A percentile compares a stretch with the other conserved stretches of the same genome.
These are phyloP conservation scores for Cettia cetti DNA, from an alignment of 2,113 vertebrate species.

Conservation along the genomic window DNA sequence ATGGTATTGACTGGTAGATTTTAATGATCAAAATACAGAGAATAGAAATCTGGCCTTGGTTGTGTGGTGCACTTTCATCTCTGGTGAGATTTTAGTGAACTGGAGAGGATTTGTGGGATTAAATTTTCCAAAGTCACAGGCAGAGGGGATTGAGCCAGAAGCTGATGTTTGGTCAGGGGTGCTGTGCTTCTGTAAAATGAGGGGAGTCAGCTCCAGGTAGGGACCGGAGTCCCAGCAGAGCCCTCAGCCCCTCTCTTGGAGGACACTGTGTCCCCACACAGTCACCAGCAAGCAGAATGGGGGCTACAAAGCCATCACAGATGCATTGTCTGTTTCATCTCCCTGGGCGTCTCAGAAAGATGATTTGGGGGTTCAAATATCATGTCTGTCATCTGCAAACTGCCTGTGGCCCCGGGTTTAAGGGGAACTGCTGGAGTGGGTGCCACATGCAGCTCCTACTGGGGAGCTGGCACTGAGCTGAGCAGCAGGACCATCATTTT, in stretches of 20 bases:
- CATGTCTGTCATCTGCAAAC: rapidly evolving
- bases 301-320: background rate
- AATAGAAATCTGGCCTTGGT: background rate
- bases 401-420: rapidly evolving
- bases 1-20: background rate
- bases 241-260: no score
- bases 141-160: background rate
- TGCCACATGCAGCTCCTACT: background rate
- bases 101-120: background rate
- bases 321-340: background rate
- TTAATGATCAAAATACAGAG: background rate
- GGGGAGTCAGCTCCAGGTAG: background rate
- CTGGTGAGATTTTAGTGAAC: background rate
- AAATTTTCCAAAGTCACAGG: background rate
- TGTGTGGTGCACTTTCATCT: background rate
- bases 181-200: background rate
- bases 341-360: rapidly evolving
- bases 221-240: rapidly evolving
- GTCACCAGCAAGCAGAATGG: background rate
- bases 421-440: background rate
- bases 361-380: rapidly evolving
- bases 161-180: rapidly evolving
- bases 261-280: rapidly evolving
- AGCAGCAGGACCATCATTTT: background rate
- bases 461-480: background rate